Conservation (phyloP, 2,113 vertebrate species). For the Bagarius yarrelli region DNA sequence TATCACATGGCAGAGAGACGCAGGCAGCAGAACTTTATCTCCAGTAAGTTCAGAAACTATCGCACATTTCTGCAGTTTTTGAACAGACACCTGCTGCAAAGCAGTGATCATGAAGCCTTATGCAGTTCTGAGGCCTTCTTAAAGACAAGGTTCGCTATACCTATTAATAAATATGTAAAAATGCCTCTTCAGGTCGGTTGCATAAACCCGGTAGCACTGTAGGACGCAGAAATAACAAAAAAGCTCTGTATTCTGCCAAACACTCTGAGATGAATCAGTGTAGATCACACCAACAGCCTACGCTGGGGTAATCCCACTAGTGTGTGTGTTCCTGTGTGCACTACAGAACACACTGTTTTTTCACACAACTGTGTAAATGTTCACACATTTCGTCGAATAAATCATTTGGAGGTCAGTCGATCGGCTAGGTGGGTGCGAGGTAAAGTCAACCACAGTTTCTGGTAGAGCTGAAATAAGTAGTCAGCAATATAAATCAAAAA, state of each 20-base stretch:
- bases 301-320: conserved; percentile 21
- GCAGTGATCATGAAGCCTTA: background rate
- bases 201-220: background rate
- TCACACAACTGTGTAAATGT: conserved; percentile 10
- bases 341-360: conserved; percentile 11
- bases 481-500: no score
- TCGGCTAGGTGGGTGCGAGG: background rate
- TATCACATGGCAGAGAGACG: conserved; percentile 72
- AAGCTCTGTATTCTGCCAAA: background rate
- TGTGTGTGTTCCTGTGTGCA: background rate
- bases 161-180: background rate
- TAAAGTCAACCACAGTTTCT: background rate
- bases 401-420: conserved; percentile 2
- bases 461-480: no score
- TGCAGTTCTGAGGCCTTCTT: background rate
- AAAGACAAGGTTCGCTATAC: background rate
- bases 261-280: conserved; percentile 12
- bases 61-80: background rate
- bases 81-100: background rate
- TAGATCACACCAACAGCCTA: background rate
- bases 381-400: conserved; percentile 17
- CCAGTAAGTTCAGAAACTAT: conserved; percentile 68
- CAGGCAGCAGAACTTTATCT: conserved; percentile 76
- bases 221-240: conserved; percentile 1
- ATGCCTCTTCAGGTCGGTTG: background rate